These are phyloP conservation scores for Eumeta japonica DNA, from an alignment of 1,140 invertebrate genomes.

Conservation along the genomic window DNA sequence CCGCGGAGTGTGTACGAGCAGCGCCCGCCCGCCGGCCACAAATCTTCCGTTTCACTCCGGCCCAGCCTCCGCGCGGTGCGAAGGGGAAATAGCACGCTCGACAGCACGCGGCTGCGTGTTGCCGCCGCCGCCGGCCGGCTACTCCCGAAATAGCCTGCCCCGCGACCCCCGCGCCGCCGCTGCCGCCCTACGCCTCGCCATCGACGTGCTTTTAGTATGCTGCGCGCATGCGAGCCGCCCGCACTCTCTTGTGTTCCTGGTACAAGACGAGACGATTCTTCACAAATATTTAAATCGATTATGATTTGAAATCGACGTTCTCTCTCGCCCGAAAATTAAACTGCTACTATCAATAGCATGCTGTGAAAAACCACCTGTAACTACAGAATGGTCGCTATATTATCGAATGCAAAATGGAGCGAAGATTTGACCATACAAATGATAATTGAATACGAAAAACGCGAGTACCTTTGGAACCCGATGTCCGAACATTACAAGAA, in stretches of 20 bases:
- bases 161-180: too few species aligned
- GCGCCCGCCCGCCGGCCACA: slow-evolving; percentile 39
- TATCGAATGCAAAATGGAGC: slow-evolving; percentile 53
- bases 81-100: slow-evolving; percentile 52
- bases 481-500: slow-evolving; percentile 52
- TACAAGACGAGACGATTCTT: slow-evolving; percentile 8
- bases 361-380: slow-evolving; percentile 10
- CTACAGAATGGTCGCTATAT: slow-evolving; percentile 47
- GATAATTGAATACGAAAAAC: slow-evolving; percentile 52
- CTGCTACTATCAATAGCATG: slow-evolving; percentile 18
- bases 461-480: slow-evolving; percentile 51
- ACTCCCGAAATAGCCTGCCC: slow-evolving; percentile 50
- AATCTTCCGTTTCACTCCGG: slow-evolving; percentile 54
- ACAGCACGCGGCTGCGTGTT: slow-evolving; percentile 53
- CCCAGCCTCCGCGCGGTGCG: slow-evolving; percentile 37
- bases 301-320: too few species aligned
- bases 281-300: not conserved
- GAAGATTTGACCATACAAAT: slow-evolving; percentile 51
- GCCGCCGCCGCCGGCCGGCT: slow-evolving; percentile 27
- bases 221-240: slow-evolving; percentile 55
- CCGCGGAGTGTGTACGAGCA: slow-evolving; percentile 8
- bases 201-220: slow-evolving; percentile 58
- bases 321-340: not conserved
- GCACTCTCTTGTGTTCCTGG: slow-evolving; percentile 50
- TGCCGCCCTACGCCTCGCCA: slow-evolving; percentile 34